Percentiles rank a stretch among this genome's conserved stretches.
phyloP scores from a whole-genome alignment of 2,113 vertebrate genomes.

The Hypocryptadius cinnamomeus region DNA sequence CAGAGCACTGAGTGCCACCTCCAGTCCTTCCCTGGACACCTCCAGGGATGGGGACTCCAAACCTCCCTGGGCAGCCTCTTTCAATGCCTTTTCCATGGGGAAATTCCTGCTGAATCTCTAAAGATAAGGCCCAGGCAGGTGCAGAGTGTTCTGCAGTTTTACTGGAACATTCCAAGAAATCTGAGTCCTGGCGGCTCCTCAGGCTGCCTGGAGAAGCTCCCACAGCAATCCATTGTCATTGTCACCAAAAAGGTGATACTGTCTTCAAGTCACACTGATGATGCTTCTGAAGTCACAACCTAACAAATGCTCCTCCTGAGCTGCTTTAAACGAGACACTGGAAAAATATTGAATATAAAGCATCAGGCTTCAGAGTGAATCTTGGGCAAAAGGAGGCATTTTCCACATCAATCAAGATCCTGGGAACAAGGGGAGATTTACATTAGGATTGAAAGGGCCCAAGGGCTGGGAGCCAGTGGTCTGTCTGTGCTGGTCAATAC shows the following conservation, averaged over 20 bases:
- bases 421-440: conserved; percentile 34
- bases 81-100: not conserved
- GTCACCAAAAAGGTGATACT: not conserved
- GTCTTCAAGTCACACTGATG: not conserved
- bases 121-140: not conserved
- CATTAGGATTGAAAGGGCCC: not conserved
- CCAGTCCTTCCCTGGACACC: not conserved
- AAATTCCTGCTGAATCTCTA: not conserved
- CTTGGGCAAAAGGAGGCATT: not conserved
- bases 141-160: not conserved
- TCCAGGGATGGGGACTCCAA: not conserved
- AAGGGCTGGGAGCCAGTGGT: conserved; percentile 45
- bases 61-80: not conserved
- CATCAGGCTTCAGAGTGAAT: not conserved
- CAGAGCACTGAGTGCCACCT: not conserved
- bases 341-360: not conserved
- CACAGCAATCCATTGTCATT: not conserved
- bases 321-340: not conserved
- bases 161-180: not conserved
- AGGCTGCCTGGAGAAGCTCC: not conserved
- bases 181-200: not conserved
- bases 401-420: not conserved
- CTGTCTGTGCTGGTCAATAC: conserved; percentile 49
- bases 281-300: not conserved
- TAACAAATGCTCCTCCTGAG: not conserved